Base-by-base conservation (phyloP, 1,140 invertebrate species). In the Cecropterus lyciades region DNA sequence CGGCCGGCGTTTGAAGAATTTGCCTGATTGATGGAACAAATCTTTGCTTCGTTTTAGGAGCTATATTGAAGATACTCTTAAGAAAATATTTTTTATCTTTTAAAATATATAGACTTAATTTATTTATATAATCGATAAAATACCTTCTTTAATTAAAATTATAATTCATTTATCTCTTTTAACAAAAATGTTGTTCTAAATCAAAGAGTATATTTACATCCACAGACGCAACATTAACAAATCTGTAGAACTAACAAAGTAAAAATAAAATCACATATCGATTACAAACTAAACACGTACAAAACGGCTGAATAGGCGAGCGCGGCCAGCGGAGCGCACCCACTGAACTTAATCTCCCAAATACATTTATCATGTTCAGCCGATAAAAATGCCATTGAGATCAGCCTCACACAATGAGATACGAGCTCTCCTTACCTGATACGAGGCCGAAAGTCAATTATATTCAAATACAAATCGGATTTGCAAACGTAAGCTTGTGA, bases 401-500 rank as follows among this genome's bases (percentile, higher is more conserved):
- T 89, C 84, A 82, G 79, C 48, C 78, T 69, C 70, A 81, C 73
- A 91, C 88, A 91, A 91, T 87, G 79, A 79, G 77, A 73, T 81
- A 85, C 85, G 80, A 81, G 78, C 78, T 78, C 82, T 77, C 68
- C 72, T 78, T 91, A 88, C 85, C 87, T 82, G 89, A 89, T 85
- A 80, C 73, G 80, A 77, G 83, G 76, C 85, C 81, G 80, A 87
- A 85, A 89, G 86, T 91, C 89, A 89, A 91, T 91, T 89, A 91
- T 91, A 91, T 91, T 91, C 86, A 91, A 91, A 91, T 91, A 91
- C 87, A 91, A 91, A 91, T 89, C 89, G 84, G 89, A 91, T 91
- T 91, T 89, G 89, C 89, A 75, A 91, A 89, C 81, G 80, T 91
- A 91, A 91, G 87, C 69, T 70, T 52, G 60, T 80, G 72, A 91